phyloP scores from a whole-genome alignment of 2,797 vertebrate species.

The Clarias laeviceps region DNA sequence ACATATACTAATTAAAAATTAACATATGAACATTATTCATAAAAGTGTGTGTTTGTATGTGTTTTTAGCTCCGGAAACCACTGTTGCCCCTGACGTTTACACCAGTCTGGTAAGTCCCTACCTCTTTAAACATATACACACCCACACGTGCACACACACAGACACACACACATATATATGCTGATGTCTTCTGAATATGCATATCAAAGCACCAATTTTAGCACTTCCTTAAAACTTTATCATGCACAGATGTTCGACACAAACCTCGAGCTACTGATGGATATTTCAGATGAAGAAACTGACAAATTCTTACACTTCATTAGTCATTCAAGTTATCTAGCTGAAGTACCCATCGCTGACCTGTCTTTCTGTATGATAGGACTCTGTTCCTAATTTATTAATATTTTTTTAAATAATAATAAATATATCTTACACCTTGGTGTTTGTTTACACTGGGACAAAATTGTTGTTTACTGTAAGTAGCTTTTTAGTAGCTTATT shows the following conservation, averaged over 20 bases:
- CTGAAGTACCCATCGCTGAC: too few species aligned
- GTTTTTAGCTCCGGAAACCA: constrained; percentile 38
- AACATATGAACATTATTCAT: background rate
- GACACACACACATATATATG: background rate
- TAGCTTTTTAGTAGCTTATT: too few species aligned
- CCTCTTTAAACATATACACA: background rate
- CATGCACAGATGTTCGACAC: background rate
- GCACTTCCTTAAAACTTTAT: background rate
- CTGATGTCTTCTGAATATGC: background rate
- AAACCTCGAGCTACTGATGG: background rate
- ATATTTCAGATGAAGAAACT: background rate
- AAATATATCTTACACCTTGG: too few species aligned
- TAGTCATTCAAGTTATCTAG: background rate
- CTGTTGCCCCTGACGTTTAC: background rate
- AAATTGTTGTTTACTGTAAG: too few species aligned
- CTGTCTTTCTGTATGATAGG: too few species aligned
- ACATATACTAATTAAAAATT: background rate
- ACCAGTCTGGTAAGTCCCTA: constrained; percentile 23
- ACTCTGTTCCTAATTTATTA: too few species aligned
- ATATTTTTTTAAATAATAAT: too few species aligned
- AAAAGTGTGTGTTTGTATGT: constrained; percentile 20
- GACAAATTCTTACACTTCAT: background rate
- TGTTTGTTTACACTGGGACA: too few species aligned
- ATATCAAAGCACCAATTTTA: background rate
- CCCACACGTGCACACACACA: background rate